A percentile compares a stretch with the other conserved stretches of the same genome.
Conservation (phyloP, 2,888 invertebrate species). For the Lutraria lutraria region DNA sequence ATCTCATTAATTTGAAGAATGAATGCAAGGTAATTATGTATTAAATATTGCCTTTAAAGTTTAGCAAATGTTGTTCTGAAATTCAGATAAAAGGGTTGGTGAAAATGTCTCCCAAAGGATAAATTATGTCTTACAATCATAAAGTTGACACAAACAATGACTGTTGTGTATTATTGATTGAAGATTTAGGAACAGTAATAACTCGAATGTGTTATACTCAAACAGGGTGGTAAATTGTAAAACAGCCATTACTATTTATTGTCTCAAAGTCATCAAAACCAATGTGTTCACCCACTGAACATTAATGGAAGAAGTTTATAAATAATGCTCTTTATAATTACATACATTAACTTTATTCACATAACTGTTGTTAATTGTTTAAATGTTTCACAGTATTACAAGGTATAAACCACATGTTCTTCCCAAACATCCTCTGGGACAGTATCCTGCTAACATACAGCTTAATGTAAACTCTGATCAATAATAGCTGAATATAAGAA, state of each 20-base stretch:
- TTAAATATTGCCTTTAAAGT: not conserved
- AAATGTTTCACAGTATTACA: no score
- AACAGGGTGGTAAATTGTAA: not conserved
- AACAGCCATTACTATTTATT: not conserved
- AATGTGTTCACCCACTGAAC: no score
- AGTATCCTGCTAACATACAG: not conserved
- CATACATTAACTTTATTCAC: no score
- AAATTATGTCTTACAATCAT: not conserved
- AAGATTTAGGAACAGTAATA: not conserved
- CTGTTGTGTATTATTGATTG: not conserved
- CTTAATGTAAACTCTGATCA: not conserved
- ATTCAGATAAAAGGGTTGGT: not conserved
- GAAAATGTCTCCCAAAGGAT: not conserved
- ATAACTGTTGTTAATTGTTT: no score
- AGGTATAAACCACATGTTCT: not conserved
- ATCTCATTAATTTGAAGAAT: not conserved
- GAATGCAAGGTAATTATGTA: not conserved
- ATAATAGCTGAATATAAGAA: slow-evolving; percentile 23
- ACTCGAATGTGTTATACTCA: not conserved
- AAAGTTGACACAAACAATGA: not conserved
- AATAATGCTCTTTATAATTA: no score
- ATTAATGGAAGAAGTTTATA: no score
- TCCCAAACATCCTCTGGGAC: not conserved
- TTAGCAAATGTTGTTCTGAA: slow-evolving; percentile 10
- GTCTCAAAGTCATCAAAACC: no score